Evolutionary conservation across 2,797 vertebrate species (phyloP), one percentile per base, ranked within the genome.

Genomic region (Ataeniobius toweri): DNA sequence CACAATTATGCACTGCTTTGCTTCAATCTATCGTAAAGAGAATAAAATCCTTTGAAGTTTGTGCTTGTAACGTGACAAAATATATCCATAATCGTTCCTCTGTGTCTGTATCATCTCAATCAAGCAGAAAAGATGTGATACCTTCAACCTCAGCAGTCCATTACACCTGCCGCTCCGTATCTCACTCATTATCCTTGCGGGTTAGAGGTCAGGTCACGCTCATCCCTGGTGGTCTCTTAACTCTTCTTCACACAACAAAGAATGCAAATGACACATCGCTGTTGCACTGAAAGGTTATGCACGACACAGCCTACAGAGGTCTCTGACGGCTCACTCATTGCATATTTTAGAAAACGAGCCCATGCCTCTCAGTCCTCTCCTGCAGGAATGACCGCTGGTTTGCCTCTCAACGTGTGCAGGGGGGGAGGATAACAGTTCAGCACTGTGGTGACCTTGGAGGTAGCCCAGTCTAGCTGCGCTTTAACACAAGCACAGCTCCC

Each of bases 141-240:
- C 92, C 80, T 85, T 81, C 92, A 92, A 92, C 93, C 94, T 84
- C 76, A 68, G 76, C 91, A 94, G 89, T 91, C 91, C 91, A 93
- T 91, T 91, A 74, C 20, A 92, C 86, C 89, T 91, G 85, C 83
- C 71, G 16, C 89, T 82, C 89, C 84, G 93, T 94, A 90, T 94
- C 92, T 91, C 85, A 88, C 88, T 96, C 93, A 95, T 96, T 96
- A 94, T 90, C 85, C 84, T 71, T 85, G 65, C 70, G 91, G 91
- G 93, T 95, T 90, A 93, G 83, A 95, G 94, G 93, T 88, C 92
- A 93, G 86, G 83, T 82, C 88, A 63, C 85, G 90, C 76, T 89
- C 74, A 78, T 93, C 91, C 91, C 89, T 73, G 90, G 67, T 89
- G 95, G 94, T 95, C 94, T 94, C 95, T 97, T 96, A 95, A 95